Base-by-base conservation (phyloP, 1,140 invertebrate genomes). In the Musca domestica region DNA sequence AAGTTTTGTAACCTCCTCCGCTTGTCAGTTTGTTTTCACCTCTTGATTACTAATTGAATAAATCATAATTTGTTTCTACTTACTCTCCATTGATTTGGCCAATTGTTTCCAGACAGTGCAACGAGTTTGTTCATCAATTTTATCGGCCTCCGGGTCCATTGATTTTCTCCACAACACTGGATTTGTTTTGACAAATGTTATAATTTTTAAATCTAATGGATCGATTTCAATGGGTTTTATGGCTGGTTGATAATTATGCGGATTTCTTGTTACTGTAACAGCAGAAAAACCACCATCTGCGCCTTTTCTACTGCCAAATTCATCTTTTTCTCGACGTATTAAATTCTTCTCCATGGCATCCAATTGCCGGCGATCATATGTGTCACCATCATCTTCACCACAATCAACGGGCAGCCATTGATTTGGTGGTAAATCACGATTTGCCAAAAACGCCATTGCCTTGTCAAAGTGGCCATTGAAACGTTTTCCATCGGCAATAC, bases 391-490 rank as follows among this genome's bases (percentile, higher is more conserved):
- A 23, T 71, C 77, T 48, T 78, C 76, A 14, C 77, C 77, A 30
- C 77, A 77, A 61, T 80, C 76, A 0, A 78, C 74, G 0, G 68
- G 65, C 10, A 70, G 30, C 77, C 77, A 80, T 15, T 80, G 71
- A 47, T 71, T 71, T 17, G 70, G 61, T 1, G 77, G 67, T 4
- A 74, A 69, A 54, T 80, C 76, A 6, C 77, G 70, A 63, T 80
- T 80, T 30, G 72, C 72, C 69, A 80, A 64, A 61, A 78, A 80
- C 17, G 78, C 78, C n/a, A 78, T 80, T 17, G 77, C 76, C 64
- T 80, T 80, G 46, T 80, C 77, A 12, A 80, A 80, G 15, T 80
- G 80, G n/a, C 77, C 77, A 25, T 78, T 80, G 6, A 80, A 80
- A 4, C 77, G 77, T 63, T 77, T 80, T 0, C 77, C 77, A 30